phyloP scores from a whole-genome alignment of 2,888 invertebrate genomes.

The Nomada fucata region DNA sequence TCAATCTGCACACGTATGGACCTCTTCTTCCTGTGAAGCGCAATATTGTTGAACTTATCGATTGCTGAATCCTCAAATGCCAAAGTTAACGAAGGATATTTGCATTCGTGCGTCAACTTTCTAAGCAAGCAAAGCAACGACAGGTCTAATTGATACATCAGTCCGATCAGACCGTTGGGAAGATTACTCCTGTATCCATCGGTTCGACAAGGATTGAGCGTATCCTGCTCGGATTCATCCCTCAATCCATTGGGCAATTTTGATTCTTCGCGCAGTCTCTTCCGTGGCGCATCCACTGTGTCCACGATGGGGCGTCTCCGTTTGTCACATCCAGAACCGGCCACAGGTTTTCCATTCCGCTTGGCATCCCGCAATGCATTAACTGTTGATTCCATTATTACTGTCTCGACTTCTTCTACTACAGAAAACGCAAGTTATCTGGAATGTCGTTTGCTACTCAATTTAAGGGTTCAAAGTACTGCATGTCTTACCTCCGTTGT shows the following conservation, averaged over 20 bases:
- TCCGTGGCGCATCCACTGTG: neutral
- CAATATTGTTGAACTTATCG: slow-evolving; percentile 56
- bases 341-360: neutral
- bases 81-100: slow-evolving; percentile 72
- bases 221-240: neutral
- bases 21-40: slow-evolving; percentile 65
- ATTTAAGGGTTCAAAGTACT: too few species aligned
- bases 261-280: neutral
- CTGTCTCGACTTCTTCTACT: too few species aligned
- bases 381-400: too few species aligned
- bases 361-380: too few species aligned
- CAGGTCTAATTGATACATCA: slow-evolving; percentile 73
- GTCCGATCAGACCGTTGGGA: slow-evolving; percentile 67
- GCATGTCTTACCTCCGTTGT: too few species aligned
- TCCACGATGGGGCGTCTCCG: neutral
- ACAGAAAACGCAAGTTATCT: too few species aligned
- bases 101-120: slow-evolving; percentile 66
- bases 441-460: too few species aligned
- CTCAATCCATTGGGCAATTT: slow-evolving; percentile 47
- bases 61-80: slow-evolving; percentile 67
- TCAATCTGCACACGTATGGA: slow-evolving; percentile 70
- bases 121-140: slow-evolving; percentile 70
- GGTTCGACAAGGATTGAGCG: slow-evolving; percentile 56
- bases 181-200: slow-evolving; percentile 46
- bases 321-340: neutral